Evolutionary conservation across 2,113 vertebrate species (phyloP).

Genomic region (Leucoraja erinaceus): DNA sequence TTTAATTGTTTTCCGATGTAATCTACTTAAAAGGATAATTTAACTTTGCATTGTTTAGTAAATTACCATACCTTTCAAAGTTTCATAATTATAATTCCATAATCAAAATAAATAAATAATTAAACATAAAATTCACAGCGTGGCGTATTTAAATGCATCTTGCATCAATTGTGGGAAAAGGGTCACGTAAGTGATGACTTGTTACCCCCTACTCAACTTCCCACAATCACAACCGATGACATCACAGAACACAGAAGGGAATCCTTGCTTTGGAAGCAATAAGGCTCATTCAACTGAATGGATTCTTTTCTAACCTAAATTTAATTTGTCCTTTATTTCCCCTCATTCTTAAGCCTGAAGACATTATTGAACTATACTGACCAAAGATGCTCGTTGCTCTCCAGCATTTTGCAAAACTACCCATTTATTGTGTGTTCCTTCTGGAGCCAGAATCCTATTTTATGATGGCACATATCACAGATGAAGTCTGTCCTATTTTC

Average conservation of each 20-base stretch:
- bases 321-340: not conserved
- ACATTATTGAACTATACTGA: not conserved
- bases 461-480: not conserved
- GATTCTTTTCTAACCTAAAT: not conserved
- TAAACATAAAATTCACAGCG: not conserved
- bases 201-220: not conserved
- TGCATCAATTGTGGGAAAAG: not conserved
- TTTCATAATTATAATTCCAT: not conserved
- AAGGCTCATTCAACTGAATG: not conserved
- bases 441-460: not conserved
- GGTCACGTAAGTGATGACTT: not conserved
- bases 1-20: not conserved
- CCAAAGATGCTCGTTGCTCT: not conserved
- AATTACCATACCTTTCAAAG: not conserved
- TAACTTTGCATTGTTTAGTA: not conserved
- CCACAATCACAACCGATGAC: not conserved
- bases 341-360: not conserved
- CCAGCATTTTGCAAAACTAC: not conserved
- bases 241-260: not conserved
- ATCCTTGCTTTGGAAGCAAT: not conserved
- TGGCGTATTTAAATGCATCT: not conserved
- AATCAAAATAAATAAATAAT: not conserved
- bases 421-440: not conserved
- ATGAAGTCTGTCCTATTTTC: not conserved
- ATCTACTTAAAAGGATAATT: not conserved